Percentiles rank a stretch among this genome's conserved stretches.
Evolutionary conservation across 2,888 invertebrate genomes (phyloP).

Genomic region (Brachypalpus laphriformis): DNA sequence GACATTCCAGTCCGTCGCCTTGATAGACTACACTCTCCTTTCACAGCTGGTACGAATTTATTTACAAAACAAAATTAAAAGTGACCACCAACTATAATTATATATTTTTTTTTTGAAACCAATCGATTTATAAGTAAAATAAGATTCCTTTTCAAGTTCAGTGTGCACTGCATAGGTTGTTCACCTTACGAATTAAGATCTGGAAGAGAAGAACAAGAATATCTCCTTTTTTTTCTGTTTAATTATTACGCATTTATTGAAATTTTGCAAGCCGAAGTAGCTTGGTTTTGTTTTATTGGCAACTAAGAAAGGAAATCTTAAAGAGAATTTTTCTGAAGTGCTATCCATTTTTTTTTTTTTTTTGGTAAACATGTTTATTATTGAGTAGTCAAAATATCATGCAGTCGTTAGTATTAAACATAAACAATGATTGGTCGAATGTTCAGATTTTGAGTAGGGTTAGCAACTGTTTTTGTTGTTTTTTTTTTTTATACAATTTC

Average conservation of each 20-base stretch:
- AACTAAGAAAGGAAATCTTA: slow-evolving; percentile 15
- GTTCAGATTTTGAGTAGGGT: background rate
- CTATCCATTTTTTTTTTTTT: background rate
- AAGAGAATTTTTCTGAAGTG: slow-evolving; percentile 6
- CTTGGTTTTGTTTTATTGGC: background rate
- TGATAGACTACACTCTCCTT: background rate
- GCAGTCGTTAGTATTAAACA: background rate
- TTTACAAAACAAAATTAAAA: background rate
- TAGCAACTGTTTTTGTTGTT: background rate
- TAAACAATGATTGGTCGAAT: background rate
- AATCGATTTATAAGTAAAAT: background rate
- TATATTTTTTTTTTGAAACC: background rate
- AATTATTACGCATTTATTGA: slow-evolving; percentile 22
- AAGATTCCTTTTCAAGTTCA: background rate
- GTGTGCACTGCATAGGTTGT: background rate
- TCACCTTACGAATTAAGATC: slow-evolving; percentile 17
- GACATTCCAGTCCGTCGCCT: background rate
- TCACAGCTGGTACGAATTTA: background rate
- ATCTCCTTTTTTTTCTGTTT: background rate
- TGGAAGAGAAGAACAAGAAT: background rate
- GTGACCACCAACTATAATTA: background rate
- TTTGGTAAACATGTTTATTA: slow-evolving; percentile 27
- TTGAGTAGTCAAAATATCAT: slow-evolving; percentile 1
- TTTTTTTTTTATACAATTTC: background rate
- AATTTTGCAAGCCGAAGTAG: slow-evolving; percentile 1